A percentile compares a stretch with the other conserved stretches of the same genome.
These are phyloP conservation scores for Catagonus wagneri DNA, from an alignment of 2,113 vertebrate species.

Conservation along the genomic window DNA sequence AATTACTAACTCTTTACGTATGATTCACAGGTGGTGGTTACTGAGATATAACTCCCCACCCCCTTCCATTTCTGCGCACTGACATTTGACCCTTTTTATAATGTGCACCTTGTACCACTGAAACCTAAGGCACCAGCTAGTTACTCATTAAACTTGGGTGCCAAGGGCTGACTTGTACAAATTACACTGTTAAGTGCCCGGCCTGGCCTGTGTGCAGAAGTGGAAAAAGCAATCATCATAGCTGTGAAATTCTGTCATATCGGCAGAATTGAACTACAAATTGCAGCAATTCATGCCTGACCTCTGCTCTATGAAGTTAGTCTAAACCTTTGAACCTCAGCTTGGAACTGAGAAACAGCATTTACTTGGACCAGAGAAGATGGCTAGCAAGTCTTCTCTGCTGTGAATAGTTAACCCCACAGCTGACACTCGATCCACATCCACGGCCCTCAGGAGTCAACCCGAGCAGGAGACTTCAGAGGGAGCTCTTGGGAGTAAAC, in stretches of 20 bases:
- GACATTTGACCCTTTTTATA: conserved; percentile 89
- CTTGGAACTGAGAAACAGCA: conserved; percentile 83
- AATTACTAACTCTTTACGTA: not conserved
- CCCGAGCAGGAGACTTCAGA: not conserved
- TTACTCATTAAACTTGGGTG: conserved; percentile 91
- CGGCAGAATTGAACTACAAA: conserved; percentile 87
- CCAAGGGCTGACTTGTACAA: conserved; percentile 88
- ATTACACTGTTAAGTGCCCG: conserved; percentile 85
- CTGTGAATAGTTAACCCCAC: conserved; percentile 80
- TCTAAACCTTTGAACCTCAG: conserved; percentile 86
- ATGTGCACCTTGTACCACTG: conserved; percentile 87
- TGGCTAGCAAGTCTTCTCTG: conserved; percentile 65
- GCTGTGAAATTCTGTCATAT: conserved; percentile 89
- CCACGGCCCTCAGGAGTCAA: not conserved
- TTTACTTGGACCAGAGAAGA: conserved; percentile 79
- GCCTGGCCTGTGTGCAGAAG: conserved; percentile 57
- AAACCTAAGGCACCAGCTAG: conserved; percentile 85
- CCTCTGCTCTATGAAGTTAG: conserved; percentile 86
- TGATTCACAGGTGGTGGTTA: not conserved
- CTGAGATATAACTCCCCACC: not conserved
- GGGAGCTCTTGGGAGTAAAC: not conserved
- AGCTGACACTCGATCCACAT: not conserved
- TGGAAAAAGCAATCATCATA: conserved; percentile 77
- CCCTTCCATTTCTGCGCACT: conserved; percentile 63
- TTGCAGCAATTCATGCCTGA: conserved; percentile 86